Evolutionary conservation across 2,888 invertebrate genomes (phyloP).

Genomic region (Mimumesa dahlbomi): DNA sequence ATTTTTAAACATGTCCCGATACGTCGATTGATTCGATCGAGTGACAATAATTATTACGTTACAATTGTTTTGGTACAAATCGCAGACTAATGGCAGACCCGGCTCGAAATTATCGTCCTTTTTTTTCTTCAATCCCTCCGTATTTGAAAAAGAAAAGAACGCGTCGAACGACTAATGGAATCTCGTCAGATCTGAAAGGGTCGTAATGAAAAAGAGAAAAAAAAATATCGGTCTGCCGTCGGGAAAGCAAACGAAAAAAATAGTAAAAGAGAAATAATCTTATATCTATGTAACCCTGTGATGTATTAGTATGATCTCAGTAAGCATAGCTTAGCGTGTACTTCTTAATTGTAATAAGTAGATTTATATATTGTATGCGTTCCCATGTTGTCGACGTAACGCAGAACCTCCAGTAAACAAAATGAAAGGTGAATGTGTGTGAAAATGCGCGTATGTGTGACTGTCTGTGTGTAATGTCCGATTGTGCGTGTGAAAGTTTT

Average conservation of each 20-base stretch:
- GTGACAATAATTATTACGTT: not conserved
- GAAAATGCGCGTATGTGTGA: slow-evolving; percentile 25
- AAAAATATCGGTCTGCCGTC: slow-evolving; percentile 43
- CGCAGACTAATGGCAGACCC: not conserved
- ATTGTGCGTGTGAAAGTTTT: slow-evolving; percentile 34
- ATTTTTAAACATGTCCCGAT: not conserved
- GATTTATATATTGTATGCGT: slow-evolving; percentile 44
- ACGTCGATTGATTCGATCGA: not conserved
- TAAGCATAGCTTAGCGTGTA: slow-evolving; percentile 78
- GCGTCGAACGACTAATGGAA: slow-evolving; percentile 39
- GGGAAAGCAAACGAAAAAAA: slow-evolving; percentile 53
- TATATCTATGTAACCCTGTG: slow-evolving; percentile 80
- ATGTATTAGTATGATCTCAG: slow-evolving; percentile 81
- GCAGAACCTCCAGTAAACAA: slow-evolving; percentile 26
- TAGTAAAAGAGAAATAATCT: slow-evolving; percentile 67
- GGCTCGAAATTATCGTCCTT: not conserved
- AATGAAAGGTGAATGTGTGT: slow-evolving; percentile 24
- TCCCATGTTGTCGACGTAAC: slow-evolving; percentile 26
- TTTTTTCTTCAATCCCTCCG: not conserved
- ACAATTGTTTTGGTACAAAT: not conserved
- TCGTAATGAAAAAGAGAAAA: not conserved
- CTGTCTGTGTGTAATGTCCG: slow-evolving; percentile 31
- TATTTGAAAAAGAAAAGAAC: not conserved
- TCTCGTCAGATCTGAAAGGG: slow-evolving; percentile 49
- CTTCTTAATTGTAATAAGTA: slow-evolving; percentile 73